Base-by-base conservation (phyloP, 2,797 vertebrate genomes). In the Lagothrix lagotricha region DNA sequence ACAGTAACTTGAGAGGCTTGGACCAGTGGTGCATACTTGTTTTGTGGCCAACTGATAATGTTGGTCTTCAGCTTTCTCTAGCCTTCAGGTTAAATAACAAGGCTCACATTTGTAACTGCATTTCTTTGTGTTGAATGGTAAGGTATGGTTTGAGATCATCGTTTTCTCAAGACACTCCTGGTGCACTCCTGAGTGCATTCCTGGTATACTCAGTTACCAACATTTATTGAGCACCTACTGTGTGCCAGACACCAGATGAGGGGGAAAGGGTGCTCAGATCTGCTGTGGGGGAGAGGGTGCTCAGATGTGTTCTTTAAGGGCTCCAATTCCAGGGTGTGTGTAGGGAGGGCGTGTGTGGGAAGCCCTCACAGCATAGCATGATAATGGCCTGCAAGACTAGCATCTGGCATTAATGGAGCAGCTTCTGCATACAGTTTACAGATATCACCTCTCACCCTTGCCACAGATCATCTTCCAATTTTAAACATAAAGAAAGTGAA, bases 41-140 rank as follows among this genome's bases (percentile, higher is more conserved):
- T 86, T 85, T 96, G 93, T 93, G 75, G 96, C 93, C 92, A 93
- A 91, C 30, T 85, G 88, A 88, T 97, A 97, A 57, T 98, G 41
- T 89, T 96, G 87, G 89, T 93, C 81, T 79, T 94, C 44, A 77
- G 90, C 95, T 96, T 92, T 76, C 61, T 97, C 88, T 92, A 36
- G 39, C 30, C 94, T 98, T 91, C 94, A 84, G 83, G 95, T 97
- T 46, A 94, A 94, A 95, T 88, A 97, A 77, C 73, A 33, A 57
- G 70, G 88, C 79, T 96, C 88, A 72, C 19, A 93, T 94, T 97
- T 96, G 67, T 70, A 97, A 93, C 0, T 94, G 46, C 24, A 89
- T 98, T 97, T 97, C 5, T 57, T 77, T 58, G 61, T 76, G 61
- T 75, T 83, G 30, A 80, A 81, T 76, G 75, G 76, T 77, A 80